Percentiles rank a stretch among this genome's conserved stretches.
phyloP scores from a whole-genome alignment of 2,888 invertebrate species.

The Trichogramma evanescens region DNA sequence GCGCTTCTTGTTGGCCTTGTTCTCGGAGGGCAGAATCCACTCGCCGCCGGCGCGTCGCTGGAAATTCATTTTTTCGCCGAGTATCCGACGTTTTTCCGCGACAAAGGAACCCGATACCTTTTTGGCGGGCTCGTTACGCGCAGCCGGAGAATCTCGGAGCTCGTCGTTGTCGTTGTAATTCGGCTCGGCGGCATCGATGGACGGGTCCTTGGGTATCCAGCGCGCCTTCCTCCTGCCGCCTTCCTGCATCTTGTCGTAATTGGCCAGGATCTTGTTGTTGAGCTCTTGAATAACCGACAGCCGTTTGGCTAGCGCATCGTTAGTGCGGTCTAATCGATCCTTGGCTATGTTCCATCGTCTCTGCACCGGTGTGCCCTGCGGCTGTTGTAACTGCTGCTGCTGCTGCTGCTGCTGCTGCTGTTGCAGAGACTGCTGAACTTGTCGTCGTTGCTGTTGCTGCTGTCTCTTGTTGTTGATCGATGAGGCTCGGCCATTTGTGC shows the following conservation, averaged over 20 bases:
- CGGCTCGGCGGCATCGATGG: neutral
- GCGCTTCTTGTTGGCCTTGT: neutral
- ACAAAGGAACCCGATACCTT: neutral
- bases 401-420: neutral
- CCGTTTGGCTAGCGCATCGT: conserved; percentile 41
- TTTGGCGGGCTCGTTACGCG: neutral
- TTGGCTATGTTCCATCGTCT: conserved; percentile 32
- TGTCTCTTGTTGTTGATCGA: neutral
- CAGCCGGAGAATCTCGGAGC: too few relatives aligned
- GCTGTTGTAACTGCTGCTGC: neutral
- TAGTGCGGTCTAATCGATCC: conserved; percentile 35
- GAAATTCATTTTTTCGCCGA: conserved; percentile 13
- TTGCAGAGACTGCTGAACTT: neutral
- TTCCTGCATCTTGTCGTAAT: conserved; percentile 39
- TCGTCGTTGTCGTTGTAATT: neutral
- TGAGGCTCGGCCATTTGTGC: conserved; percentile 22
- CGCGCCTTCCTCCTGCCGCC: neutral
- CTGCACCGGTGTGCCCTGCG: conserved; percentile 22
- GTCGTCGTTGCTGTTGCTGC: neutral
- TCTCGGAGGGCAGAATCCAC: conserved; percentile 4
- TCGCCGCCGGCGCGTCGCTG: conserved; percentile 11
- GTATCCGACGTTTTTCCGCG: neutral
- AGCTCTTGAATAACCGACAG: conserved; percentile 41
- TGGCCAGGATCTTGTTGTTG: conserved; percentile 42
- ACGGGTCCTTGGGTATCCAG: conserved; percentile 3